phyloP scores from a whole-genome alignment of 2,888 invertebrate species.

The Graphium colonna region DNA sequence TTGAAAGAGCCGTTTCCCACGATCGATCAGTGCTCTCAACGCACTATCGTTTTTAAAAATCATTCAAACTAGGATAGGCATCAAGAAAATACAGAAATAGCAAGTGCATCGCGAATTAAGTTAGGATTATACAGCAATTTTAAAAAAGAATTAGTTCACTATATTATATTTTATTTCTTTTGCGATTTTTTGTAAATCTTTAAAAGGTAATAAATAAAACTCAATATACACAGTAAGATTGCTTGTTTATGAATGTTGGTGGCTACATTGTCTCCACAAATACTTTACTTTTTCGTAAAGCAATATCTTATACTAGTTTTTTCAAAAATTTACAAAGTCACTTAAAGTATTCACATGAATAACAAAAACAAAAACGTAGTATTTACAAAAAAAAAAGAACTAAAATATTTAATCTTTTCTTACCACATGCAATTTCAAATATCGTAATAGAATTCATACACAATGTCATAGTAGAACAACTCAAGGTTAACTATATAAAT shows the following conservation, averaged over 20 bases:
- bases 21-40: too few relatives aligned
- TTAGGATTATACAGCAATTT: too few relatives aligned
- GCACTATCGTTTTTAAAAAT: too few relatives aligned
- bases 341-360: background rate
- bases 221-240: slow-evolving; percentile 30
- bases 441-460: background rate
- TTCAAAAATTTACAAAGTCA: slow-evolving; percentile 13
- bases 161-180: too few relatives aligned
- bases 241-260: slow-evolving; percentile 35
- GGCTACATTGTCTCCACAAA: slow-evolving; percentile 30
- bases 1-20: too few relatives aligned
- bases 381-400: slow-evolving; percentile 12
- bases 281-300: slow-evolving; percentile 20
- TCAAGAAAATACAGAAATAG: too few relatives aligned
- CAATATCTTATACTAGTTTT: slow-evolving; percentile 14
- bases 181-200: too few relatives aligned
- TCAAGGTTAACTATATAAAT: too few relatives aligned
- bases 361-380: background rate
- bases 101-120: too few relatives aligned
- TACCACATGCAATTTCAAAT: background rate
- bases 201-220: slow-evolving; percentile 22
- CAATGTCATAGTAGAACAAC: background rate
- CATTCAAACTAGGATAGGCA: too few relatives aligned
- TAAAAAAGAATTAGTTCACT: too few relatives aligned
- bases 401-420: slow-evolving; percentile 4